Evolutionary conservation across 1,140 invertebrate species (phyloP).

Genomic region (Polypedilum vanderplanki): DNA sequence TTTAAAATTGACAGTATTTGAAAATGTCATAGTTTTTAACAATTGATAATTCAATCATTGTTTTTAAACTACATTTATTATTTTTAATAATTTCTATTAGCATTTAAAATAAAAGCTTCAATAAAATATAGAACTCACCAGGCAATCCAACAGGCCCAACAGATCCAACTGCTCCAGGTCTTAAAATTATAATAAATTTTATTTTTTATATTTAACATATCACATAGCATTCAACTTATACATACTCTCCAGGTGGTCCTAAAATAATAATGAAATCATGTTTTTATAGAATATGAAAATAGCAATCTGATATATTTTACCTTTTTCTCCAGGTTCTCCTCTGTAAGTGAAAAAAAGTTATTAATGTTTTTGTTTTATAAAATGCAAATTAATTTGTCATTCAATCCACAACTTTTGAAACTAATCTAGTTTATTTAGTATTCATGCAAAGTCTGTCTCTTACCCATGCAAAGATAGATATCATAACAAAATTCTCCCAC

Average conservation of each 20-base stretch:
- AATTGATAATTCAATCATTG: too few relatives aligned
- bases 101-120: too few relatives aligned
- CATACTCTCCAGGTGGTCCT: neutral
- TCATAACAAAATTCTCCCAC: neutral
- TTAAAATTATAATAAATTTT: too few relatives aligned
- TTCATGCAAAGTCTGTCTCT: neutral
- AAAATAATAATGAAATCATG: neutral
- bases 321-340: conserved; percentile 62
- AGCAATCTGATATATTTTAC: conserved; percentile 38
- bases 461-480: neutral
- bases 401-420: neutral
- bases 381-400: conserved; percentile 3
- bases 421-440: neutral
- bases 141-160: conserved; percentile 63
- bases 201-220: too few relatives aligned
- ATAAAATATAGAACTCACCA: too few relatives aligned
- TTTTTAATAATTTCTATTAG: too few relatives aligned
- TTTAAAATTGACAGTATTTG: too few relatives aligned
- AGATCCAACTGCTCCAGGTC: neutral
- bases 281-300: neutral
- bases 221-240: too few relatives aligned
- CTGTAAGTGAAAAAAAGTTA: conserved; percentile 41
- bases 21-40: too few relatives aligned
- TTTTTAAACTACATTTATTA: too few relatives aligned
- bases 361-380: neutral